These are phyloP conservation scores for Netelia virgata DNA, from an alignment of 2,888 invertebrate genomes.

Conservation along the genomic window DNA sequence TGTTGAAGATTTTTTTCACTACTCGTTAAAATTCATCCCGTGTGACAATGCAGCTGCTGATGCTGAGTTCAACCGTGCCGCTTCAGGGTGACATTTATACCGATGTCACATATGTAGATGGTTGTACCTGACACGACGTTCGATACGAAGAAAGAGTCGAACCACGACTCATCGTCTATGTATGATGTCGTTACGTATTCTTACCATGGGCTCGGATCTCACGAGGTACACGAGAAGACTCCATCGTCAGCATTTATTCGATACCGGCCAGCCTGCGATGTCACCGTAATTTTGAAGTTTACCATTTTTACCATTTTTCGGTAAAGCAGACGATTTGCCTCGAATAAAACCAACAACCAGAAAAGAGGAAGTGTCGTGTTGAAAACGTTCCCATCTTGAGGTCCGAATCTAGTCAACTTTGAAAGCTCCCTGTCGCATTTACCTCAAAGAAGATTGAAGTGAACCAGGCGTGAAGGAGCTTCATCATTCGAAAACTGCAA, in stretches of 20 bases:
- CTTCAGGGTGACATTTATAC: conserved; percentile 24
- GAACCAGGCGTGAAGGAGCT: too few relatives aligned
- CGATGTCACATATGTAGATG: conserved; percentile 36
- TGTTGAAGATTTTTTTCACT: background rate
- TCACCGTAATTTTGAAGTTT: conserved; percentile 32
- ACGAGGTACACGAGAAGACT: conserved; percentile 15
- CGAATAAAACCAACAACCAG: too few relatives aligned
- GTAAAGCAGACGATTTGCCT: too few relatives aligned
- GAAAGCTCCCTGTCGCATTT: too few relatives aligned
- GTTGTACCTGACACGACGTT: conserved; percentile 2
- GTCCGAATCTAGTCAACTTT: too few relatives aligned
- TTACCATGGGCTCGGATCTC: conserved; percentile 41
- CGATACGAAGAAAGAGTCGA: conserved; percentile 18
- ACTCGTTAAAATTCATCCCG: conserved; percentile 48
- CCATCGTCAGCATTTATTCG: conserved; percentile 27
- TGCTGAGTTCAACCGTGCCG: conserved; percentile 17
- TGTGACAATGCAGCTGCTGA: conserved; percentile 39
- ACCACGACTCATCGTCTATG: conserved; percentile 29
- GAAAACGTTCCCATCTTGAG: too few relatives aligned
- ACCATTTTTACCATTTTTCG: too few relatives aligned
- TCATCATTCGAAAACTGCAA: too few relatives aligned
- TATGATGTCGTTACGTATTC: conserved; percentile 53
- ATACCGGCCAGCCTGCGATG: conserved; percentile 8
- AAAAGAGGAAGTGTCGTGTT: too few relatives aligned
- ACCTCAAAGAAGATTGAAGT: too few relatives aligned